Conservation (phyloP, 2,888 invertebrate species). For the Aproaerema taeniolella region DNA sequence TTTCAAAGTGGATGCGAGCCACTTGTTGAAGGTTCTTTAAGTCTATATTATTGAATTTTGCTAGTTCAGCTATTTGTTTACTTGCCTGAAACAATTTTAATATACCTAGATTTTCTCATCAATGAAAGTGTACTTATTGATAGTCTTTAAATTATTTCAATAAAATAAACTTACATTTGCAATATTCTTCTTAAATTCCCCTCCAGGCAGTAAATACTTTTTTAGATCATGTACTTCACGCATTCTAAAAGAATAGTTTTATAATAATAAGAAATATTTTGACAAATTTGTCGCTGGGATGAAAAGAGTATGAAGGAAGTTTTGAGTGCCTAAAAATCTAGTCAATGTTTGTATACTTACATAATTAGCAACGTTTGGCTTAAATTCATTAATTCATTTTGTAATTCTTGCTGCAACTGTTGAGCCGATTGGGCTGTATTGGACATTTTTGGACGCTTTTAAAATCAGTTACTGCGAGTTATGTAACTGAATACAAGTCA, state of each 20-base stretch:
- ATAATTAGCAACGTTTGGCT: slow-evolving; percentile 54
- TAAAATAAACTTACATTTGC: slow-evolving; percentile 46
- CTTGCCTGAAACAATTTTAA: too few species aligned
- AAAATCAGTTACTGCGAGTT: too few species aligned
- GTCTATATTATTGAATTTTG: slow-evolving; percentile 42
- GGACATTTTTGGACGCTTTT: slow-evolving; percentile 30
- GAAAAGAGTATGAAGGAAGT: too few species aligned
- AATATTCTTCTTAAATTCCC: slow-evolving; percentile 48
- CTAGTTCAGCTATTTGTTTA: slow-evolving; percentile 40
- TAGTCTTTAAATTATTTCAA: too few species aligned
- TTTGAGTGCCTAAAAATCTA: too few species aligned
- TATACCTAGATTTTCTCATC: too few species aligned
- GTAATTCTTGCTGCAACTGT: slow-evolving; percentile 54
- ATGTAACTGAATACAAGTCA: too few species aligned
- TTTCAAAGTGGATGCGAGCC: slow-evolving; percentile 31
- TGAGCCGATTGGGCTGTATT: slow-evolving; percentile 22
- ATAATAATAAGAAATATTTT: too few species aligned
- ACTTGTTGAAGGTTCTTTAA: slow-evolving; percentile 40
- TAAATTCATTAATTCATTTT: slow-evolving; percentile 53
- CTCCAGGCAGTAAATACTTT: slow-evolving; percentile 41
- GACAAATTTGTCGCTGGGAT: too few species aligned
- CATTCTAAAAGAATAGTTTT: slow-evolving; percentile 37
- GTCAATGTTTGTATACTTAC: slow-evolving; percentile 36
- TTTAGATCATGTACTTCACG: slow-evolving; percentile 53
- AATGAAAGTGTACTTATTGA: too few species aligned